Evolutionary conservation across 1,140 invertebrate species (phyloP), one percentile per base, ranked within the genome.

Genomic region (Heliconius hermathena): DNA sequence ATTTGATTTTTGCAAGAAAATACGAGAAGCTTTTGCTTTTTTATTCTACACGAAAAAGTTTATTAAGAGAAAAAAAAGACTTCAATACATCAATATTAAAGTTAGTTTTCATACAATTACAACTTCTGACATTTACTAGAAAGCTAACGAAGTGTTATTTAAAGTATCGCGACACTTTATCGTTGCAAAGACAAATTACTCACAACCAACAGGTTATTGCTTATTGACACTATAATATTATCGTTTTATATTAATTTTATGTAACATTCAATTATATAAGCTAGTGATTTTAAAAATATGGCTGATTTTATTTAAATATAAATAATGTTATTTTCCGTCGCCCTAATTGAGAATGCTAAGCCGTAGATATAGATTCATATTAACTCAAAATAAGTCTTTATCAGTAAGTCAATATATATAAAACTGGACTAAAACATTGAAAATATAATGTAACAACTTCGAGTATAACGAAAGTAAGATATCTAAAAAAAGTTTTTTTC

Each of bases 181-280:
- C 75, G 66, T 54, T 78, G 73, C 38, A 73, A 78, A 52, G 54
- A 74, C 73, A 74, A 74, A 79, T 79, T 79, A 79, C 33, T 71
- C 46, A 74, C 72, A 52, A 22, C 46, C 38, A 74, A 79, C 73
- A 74, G 77, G 77, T 79, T 74, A 72, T 72, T 72, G 52, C 72
- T 78, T 29, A 49, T 73, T 77, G 76, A 77, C 76, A 77, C 71
- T 72, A 72, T 46, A 76, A 77, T 71, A 52, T 52, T 52, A 70
- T 18, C 41, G 76, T 72, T 73, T 29, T 70, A 49, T 41, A 70
- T 66, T 33, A 77, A 71, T 70, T 22, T 77, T 77, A 77, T 77
- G 26, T 77, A 77, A 77, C 41, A 49, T 60, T 76, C 38, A 22
- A 77, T 66, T 22, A 70, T 71, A 29, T 77, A 38, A 77, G 75